Conservation (phyloP, 1,140 invertebrate genomes). For the Campoletis sonorensis region DNA sequence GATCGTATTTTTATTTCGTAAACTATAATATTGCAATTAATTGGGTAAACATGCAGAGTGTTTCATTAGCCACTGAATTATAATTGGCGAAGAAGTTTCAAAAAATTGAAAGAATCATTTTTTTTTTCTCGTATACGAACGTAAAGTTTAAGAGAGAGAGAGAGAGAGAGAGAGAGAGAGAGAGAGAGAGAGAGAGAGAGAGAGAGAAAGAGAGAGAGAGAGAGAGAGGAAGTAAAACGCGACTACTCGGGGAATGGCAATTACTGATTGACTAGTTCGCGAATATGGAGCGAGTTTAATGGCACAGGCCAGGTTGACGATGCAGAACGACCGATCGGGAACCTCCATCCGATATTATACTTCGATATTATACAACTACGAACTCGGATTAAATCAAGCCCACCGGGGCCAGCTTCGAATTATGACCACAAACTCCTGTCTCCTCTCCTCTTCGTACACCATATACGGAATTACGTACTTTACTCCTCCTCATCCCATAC, state of each 20-base stretch:
- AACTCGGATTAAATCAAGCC: conserved; percentile 33
- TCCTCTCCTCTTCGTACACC: neutral
- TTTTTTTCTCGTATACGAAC: too few relatives aligned
- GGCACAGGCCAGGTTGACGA: conserved; percentile 4
- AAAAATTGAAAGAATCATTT: too few relatives aligned
- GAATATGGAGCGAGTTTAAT: conserved; percentile 36
- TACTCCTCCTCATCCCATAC: neutral
- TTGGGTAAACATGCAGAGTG: too few relatives aligned
- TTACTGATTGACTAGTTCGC: conserved; percentile 43
- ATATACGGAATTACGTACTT: conserved; percentile 2
- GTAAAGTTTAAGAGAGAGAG: too few relatives aligned
- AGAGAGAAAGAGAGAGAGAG: too few relatives aligned
- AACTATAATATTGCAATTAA: too few relatives aligned
- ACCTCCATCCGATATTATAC: neutral
- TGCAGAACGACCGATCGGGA: conserved; percentile 27
- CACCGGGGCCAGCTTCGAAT: neutral
- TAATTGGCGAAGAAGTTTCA: too few relatives aligned
- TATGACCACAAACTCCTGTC: neutral
- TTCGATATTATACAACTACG: conserved; percentile 36
- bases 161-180: neutral
- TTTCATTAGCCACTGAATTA: too few relatives aligned
- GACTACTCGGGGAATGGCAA: conserved; percentile 11
- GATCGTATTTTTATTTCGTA: too few relatives aligned
- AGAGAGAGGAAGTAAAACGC: neutral
- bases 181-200: too few relatives aligned